These are phyloP conservation scores for Bradysia coprophila DNA, from an alignment of 1,140 invertebrate species.

Conservation along the genomic window DNA sequence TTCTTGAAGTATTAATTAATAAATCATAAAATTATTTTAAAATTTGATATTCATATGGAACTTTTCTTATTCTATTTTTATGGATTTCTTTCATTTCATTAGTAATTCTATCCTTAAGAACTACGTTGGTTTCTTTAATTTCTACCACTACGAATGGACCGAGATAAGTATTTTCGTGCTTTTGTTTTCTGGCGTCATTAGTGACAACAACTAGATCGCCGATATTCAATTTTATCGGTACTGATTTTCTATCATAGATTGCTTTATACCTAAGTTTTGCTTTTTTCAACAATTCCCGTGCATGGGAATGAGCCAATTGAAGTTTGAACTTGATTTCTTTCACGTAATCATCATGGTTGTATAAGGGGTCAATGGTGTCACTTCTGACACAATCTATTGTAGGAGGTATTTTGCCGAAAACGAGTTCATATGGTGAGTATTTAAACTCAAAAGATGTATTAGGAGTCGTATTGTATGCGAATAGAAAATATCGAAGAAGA, in stretches of 20 bases:
- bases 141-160: not conserved
- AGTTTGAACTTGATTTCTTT: conserved; percentile 6
- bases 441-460: conserved; percentile 1
- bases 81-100: not conserved
- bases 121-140: not conserved
- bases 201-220: not conserved
- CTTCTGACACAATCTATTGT: not conserved
- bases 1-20: too few relatives aligned
- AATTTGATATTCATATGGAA: too few relatives aligned
- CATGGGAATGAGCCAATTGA: conserved; percentile 2
- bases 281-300: not conserved
- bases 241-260: not conserved
- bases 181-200: not conserved
- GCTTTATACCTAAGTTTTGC: not conserved
- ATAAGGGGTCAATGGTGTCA: conserved; percentile 5
- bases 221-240: not conserved
- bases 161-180: not conserved
- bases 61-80: not conserved
- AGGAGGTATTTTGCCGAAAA: conserved; percentile 6
- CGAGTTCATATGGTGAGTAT: conserved; percentile 8
- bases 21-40: too few relatives aligned
- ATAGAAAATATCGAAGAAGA: conserved; percentile 3
- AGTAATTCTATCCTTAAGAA: not conserved
- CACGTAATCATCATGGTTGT: conserved; percentile 6
- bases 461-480: conserved; percentile 1